Evolutionary conservation across 2,113 vertebrate species (phyloP), one percentile per base, ranked within the genome.

Genomic region (Osmerus eperlanus): DNA sequence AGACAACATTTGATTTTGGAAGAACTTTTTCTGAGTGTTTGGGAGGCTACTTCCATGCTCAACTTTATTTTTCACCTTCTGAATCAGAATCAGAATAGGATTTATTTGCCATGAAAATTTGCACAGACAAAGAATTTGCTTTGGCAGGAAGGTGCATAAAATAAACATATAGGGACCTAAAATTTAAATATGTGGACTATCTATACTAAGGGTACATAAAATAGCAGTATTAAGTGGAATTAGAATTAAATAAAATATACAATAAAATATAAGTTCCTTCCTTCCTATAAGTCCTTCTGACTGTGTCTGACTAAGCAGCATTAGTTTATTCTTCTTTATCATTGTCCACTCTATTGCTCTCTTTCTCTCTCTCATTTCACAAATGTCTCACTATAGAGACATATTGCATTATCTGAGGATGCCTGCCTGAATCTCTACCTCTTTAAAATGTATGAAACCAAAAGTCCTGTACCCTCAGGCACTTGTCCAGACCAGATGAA

Each of bases 321-420:
- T 88, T 86, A 84, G 70, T 88, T 83, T 85, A 84, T 78, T 84
- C 80, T 84, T 88, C 76, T 86, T 90, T 90, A 86, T 90, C 85
- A 80, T 73, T 25, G 15, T n/a, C 29, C 54, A 74, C 25, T 75
- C 73, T 67, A 47, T 63, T 68, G 28, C 67, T 61, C 67, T 72
- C 56, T 70, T 13, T 19, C 55, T 18, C 28, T 69, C 15, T 7
- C 18, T 51, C 29, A 51, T 23, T 23, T 23, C 41, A 12, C 7
- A 4, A 55, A 55, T 25, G 18, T 53, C 13, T 53, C 7, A 15
- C 16, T 9, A 15, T 41, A 9, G 6, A 41, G 6, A 41, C 36
- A 9, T 68, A 28, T 53, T 70, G 67, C 52, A 72, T 64, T 56
- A 68, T 7, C 29, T 14, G 29, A 58, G 66, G 63, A 65, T 28